Evolutionary conservation across 92 coral and sea anemone genomes (phyloP).

Genomic region (Galaxea fascicularis): DNA sequence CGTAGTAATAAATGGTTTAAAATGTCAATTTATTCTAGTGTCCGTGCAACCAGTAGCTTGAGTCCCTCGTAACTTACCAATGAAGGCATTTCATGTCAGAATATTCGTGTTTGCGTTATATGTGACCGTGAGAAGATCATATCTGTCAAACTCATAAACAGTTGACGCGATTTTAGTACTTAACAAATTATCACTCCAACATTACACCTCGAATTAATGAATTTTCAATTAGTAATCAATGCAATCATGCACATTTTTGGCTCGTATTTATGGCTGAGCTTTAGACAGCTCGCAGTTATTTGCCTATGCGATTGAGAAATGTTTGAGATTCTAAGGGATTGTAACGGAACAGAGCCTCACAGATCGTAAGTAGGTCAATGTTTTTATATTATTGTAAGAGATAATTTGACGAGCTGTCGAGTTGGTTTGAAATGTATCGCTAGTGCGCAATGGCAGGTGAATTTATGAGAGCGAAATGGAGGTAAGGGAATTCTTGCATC

Average conservation of each 20-base stretch:
- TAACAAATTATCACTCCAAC: slow-evolving; percentile 27
- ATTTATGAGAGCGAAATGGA: not conserved
- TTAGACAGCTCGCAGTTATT: not conserved
- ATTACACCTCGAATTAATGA: slow-evolving; percentile 26
- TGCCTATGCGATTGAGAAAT: not conserved
- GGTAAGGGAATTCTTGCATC: not conserved
- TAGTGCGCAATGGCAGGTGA: slow-evolving; percentile 4
- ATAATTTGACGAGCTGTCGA: not conserved
- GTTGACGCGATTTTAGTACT: slow-evolving; percentile 5
- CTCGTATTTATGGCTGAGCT: not conserved
- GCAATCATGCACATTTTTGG: not conserved
- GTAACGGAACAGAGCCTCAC: not conserved
- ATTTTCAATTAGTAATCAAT: slow-evolving; percentile 25
- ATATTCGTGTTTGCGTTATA: not conserved
- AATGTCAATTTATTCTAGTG: not conserved
- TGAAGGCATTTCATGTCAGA: not conserved
- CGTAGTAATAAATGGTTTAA: not conserved
- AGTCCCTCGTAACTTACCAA: not conserved
- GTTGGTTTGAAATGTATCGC: not conserved
- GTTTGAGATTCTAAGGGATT: not conserved
- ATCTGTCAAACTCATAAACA: not conserved
- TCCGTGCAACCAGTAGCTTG: not conserved
- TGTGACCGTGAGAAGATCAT: not conserved
- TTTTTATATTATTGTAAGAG: not conserved
- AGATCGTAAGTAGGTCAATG: not conserved